Percentiles rank a stretch among this genome's conserved stretches.
Conservation (phyloP, 1,140 invertebrate species). For the Chelonus insularis region DNA sequence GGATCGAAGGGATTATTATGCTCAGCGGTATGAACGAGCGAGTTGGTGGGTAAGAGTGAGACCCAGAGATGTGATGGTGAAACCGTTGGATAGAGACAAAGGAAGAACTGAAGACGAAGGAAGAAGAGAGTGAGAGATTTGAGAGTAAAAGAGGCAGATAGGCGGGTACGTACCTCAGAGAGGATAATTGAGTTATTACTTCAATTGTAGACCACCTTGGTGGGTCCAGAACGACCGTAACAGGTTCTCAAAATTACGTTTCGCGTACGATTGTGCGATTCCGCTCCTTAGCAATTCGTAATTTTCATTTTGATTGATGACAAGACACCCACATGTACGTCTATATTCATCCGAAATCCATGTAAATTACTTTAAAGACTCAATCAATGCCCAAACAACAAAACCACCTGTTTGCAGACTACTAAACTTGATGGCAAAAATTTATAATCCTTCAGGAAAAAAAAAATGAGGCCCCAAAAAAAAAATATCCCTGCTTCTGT, state of each 20-base stretch:
- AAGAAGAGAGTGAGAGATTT: conserved; percentile 54
- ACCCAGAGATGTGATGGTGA: not conserved
- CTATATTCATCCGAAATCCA: too few relatives aligned
- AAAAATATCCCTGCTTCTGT: too few relatives aligned
- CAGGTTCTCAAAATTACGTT: conserved; percentile 58
- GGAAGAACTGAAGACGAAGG: not conserved
- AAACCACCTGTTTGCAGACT: not conserved
- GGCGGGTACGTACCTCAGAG: conserved; percentile 55
- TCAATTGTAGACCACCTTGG: conserved; percentile 63
- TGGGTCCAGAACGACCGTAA: conserved; percentile 56
- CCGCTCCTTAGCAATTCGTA: conserved; percentile 55
- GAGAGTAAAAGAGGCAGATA: conserved; percentile 61
- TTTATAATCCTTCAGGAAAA: not conserved
- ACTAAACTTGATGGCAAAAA: too few relatives aligned
- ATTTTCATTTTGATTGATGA: conserved; percentile 28
- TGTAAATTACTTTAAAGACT: not conserved
- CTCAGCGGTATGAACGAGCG: conserved; percentile 20
- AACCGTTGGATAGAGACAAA: not conserved
- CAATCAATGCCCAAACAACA: not conserved
- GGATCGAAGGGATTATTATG: conserved; percentile 53
- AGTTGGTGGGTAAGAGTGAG: conserved; percentile 17
- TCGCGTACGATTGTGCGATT: conserved; percentile 27
- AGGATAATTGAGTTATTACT: conserved; percentile 64
- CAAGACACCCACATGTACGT: not conserved
- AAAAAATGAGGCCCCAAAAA: too few relatives aligned